Conservation (phyloP, 2,888 invertebrate species). For the Pyrochroa serraticornis region DNA sequence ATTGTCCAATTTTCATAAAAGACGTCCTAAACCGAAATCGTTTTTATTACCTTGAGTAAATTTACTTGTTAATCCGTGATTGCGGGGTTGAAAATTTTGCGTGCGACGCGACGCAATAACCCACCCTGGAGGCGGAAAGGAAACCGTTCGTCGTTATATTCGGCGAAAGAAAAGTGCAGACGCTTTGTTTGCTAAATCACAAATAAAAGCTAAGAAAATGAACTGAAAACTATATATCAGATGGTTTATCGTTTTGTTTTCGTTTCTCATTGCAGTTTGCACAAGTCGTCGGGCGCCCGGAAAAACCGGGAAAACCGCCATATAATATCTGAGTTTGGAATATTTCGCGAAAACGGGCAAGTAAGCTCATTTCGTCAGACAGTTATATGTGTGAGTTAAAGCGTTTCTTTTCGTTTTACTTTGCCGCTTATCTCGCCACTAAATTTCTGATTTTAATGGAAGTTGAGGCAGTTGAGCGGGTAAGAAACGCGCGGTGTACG, state of each 20-base stretch:
- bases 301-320: constrained; percentile 49
- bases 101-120: background rate
- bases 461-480: constrained; percentile 59
- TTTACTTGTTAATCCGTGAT: too few relatives aligned
- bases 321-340: constrained; percentile 53
- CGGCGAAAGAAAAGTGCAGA: constrained; percentile 41
- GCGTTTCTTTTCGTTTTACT: constrained; percentile 58
- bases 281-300: constrained; percentile 49
- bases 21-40: too few relatives aligned
- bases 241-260: constrained; percentile 59
- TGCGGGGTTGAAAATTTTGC: too few relatives aligned
- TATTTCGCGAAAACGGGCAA: constrained; percentile 54
- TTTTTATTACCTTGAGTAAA: too few relatives aligned
- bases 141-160: background rate
- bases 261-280: constrained; percentile 54
- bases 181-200: constrained; percentile 51
- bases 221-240: constrained; percentile 56
- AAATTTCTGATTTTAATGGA: constrained; percentile 67
- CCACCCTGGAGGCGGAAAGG: background rate
- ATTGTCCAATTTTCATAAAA: constrained; percentile 4
- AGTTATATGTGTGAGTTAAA: constrained; percentile 58
- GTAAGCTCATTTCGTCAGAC: constrained; percentile 55
- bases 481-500: constrained; percentile 44
- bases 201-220: constrained; percentile 55
- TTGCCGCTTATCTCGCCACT: constrained; percentile 63